Base-by-base conservation (phyloP, 2,888 invertebrate genomes). In the Cephalotes varians region DNA sequence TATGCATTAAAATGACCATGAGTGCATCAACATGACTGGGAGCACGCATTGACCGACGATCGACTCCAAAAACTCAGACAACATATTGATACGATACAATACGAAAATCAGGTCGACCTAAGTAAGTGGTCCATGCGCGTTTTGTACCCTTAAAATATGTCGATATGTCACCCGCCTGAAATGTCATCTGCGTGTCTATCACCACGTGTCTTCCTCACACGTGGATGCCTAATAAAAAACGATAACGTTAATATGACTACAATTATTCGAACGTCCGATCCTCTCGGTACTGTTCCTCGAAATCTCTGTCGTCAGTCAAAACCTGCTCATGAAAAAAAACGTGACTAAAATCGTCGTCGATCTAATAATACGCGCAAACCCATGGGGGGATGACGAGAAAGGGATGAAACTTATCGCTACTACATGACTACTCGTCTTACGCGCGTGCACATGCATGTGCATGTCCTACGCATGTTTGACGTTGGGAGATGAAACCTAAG, bases 21-120 rank as follows among this genome's bases (percentile, higher is more conserved):
- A 90, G 85, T 88, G 84, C 79, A 83, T 80, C 77, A 76, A 72
- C 79, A 64, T 90, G 87, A 91, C 88, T 91, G 85, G 74, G 84
- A 89, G 86, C 89, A 86, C 79, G 88, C 80, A 51, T 83, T 90
- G 88, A 85, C 85, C 83, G 88, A 90, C 85, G 86, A 88, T 81
- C 72, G 60, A 40, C 31, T 76, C 7, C 7, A 9, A 25, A 56
- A 72, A 69, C 28, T 28, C 56, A 64, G 7, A 54, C 44, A 51
- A 37, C 64, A 44, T 31, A 56, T 31, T 21, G 31, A 56, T 62
- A 49, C n/a, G 28, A 44, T 72, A 56, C 40, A 60, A 73, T 40
- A 58, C 40, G 44, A 37, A 76, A 71, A 71, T 56, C 44, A 79
- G 25, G 12, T 49, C 71, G 71, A 58, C 72, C 77, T 71, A 56